These are phyloP conservation scores for Phataginus tricuspis DNA, from an alignment of 2,797 vertebrate species.

Conservation along the genomic window DNA sequence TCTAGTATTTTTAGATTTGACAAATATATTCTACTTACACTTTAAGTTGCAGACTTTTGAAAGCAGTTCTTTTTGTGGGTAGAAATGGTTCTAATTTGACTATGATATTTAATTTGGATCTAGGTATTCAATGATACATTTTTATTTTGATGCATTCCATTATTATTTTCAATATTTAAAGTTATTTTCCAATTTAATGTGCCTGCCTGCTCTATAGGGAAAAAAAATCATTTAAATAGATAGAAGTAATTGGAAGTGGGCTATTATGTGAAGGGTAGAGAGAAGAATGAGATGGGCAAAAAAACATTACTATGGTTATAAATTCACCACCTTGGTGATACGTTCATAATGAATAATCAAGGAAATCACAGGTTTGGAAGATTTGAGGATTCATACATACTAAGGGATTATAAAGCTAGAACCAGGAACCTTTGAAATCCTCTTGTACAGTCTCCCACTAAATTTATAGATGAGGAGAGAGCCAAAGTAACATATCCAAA, in stretches of 20 bases:
- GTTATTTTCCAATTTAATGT: not conserved
- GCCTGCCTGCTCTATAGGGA: not conserved
- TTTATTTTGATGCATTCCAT: not conserved
- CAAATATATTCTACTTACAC: not conserved
- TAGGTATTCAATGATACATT: conserved; percentile 2
- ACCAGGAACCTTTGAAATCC: not conserved
- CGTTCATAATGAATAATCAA: not conserved
- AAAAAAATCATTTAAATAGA: not conserved
- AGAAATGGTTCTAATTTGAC: not conserved
- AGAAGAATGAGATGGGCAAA: not conserved
- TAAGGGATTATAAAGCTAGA: not conserved
- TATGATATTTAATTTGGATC: conserved; percentile 11
- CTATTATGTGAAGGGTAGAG: not conserved
- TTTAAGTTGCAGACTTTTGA: not conserved
- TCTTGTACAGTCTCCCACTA: not conserved
- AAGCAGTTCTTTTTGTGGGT: not conserved
- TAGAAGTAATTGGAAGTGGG: not conserved
- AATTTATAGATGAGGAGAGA: not conserved
- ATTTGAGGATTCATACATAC: not conserved
- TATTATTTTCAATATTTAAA: not conserved
- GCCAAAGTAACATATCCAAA: not conserved
- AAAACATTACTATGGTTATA: not conserved
- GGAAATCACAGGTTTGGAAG: not conserved
- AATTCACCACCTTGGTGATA: not conserved
- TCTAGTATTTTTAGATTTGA: not conserved